Conservation (phyloP, 2,113 vertebrate genomes). For the Phyllostomus discolor region DNA sequence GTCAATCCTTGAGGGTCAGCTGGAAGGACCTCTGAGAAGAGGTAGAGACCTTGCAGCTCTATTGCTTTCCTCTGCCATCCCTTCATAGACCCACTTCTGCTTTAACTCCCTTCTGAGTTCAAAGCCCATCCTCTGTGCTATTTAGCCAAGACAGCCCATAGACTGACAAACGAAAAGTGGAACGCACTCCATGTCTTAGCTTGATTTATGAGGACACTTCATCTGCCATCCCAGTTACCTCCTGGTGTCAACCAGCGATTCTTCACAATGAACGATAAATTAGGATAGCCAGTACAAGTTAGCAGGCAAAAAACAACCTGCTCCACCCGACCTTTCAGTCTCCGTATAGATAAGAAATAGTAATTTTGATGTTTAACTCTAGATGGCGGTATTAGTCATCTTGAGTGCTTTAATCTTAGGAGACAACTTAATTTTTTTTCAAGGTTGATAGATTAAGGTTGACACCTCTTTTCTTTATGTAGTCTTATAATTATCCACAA, state of each 20-base stretch:
- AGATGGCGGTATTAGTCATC: slow-evolving; percentile 34
- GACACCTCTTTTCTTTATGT: neutral
- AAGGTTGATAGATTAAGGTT: neutral
- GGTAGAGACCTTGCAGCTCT: neutral
- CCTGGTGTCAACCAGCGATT: neutral
- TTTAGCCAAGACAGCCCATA: neutral
- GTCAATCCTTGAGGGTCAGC: neutral
- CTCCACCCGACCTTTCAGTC: neutral
- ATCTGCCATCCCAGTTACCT: neutral
- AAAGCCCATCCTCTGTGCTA: neutral
- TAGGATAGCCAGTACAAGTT: neutral
- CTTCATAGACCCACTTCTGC: neutral
- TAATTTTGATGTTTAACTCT: neutral
- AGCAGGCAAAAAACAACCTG: neutral
- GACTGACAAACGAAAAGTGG: neutral
- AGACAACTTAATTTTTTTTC: neutral
- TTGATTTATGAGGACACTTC: neutral
- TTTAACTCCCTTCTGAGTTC: neutral
- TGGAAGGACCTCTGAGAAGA: neutral
- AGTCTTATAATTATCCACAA: neutral
- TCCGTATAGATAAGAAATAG: neutral
- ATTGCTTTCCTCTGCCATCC: neutral
- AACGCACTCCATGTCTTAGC: neutral
- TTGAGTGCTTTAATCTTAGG: neutral
- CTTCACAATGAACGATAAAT: neutral